A percentile compares a stretch with the other conserved stretches of the same genome.
These are phyloP conservation scores for Ctenoplectra terminalis DNA, from an alignment of 1,140 invertebrate species.

Conservation along the genomic window DNA sequence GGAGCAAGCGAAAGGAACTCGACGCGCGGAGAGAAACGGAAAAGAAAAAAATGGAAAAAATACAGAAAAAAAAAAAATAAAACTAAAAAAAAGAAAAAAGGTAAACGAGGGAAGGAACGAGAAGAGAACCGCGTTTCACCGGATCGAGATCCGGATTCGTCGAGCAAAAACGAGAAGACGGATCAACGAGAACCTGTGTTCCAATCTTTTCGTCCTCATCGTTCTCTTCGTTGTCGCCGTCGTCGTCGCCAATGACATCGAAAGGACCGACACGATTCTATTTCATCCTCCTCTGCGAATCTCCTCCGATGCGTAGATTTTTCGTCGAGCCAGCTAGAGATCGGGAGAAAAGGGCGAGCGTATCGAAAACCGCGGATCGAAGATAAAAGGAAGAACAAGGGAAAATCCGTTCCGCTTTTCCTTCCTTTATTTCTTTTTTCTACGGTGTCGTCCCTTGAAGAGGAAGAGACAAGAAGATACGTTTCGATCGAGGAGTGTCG, in stretches of 20 bases:
- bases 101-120: not conserved
- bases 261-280: conserved; percentile 47
- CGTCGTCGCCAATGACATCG: conserved; percentile 20
- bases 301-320: conserved; percentile 29
- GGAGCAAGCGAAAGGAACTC: too few relatives aligned
- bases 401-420: not conserved
- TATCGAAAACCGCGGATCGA: too few relatives aligned
- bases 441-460: not conserved
- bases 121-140: conserved; percentile 13
- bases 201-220: conserved; percentile 29
- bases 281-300: conserved; percentile 49
- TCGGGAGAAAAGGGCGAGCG: conserved; percentile 16
- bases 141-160: conserved; percentile 28
- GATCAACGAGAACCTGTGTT: conserved; percentile 21
- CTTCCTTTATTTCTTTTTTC: not conserved
- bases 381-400: too few relatives aligned
- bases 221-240: conserved; percentile 28
- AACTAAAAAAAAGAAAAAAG: not conserved
- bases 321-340: conserved; percentile 14
- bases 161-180: not conserved
- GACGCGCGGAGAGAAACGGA: too few relatives aligned
- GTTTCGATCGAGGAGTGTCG: conserved; percentile 1
- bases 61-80: not conserved
- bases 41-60: not conserved
- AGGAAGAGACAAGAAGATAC: not conserved